These are phyloP conservation scores for Hermetia illucens DNA, from an alignment of 1,140 invertebrate genomes.

Conservation along the genomic window DNA sequence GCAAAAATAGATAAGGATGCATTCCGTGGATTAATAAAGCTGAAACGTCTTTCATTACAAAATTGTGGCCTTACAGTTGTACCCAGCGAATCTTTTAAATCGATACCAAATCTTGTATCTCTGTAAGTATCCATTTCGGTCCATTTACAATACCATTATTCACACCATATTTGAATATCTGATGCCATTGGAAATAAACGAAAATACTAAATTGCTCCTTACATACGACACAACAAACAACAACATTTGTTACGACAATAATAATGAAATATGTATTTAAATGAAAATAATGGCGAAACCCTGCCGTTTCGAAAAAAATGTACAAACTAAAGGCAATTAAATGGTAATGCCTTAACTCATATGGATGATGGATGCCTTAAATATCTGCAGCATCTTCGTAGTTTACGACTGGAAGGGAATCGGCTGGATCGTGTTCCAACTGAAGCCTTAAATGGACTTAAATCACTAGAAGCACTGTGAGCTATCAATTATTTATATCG, in stretches of 20 bases:
- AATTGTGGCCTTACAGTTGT: conserved; percentile 36
- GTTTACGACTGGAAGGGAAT: conserved; percentile 51
- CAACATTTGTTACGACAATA: too few relatives aligned
- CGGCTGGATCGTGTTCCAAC: conserved; percentile 42
- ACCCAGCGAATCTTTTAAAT: conserved; percentile 33
- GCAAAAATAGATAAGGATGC: conserved; percentile 36
- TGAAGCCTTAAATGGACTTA: conserved; percentile 40
- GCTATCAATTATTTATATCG: too few relatives aligned
- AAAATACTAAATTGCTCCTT: too few relatives aligned
- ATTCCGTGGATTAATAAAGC: conserved; percentile 33
- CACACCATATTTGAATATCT: too few relatives aligned
- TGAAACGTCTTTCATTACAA: conserved; percentile 40
- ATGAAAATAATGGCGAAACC: background rate
- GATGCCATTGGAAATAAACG: too few relatives aligned
- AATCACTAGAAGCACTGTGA: conserved; percentile 50
- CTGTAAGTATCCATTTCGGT: conserved; percentile 35
- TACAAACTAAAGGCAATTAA: conserved; percentile 42
- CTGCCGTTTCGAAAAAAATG: background rate
- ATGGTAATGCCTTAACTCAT: conserved; percentile 46
- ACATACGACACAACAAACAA: too few relatives aligned
- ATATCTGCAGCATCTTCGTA: conserved; percentile 39
- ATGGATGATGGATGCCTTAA: conserved; percentile 39
- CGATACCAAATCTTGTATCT: conserved; percentile 34
- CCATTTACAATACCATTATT: background rate
- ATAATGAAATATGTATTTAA: background rate